These are phyloP conservation scores for Trochalopteron elliotii DNA, from an alignment of 2,113 vertebrate species.

Conservation along the genomic window DNA sequence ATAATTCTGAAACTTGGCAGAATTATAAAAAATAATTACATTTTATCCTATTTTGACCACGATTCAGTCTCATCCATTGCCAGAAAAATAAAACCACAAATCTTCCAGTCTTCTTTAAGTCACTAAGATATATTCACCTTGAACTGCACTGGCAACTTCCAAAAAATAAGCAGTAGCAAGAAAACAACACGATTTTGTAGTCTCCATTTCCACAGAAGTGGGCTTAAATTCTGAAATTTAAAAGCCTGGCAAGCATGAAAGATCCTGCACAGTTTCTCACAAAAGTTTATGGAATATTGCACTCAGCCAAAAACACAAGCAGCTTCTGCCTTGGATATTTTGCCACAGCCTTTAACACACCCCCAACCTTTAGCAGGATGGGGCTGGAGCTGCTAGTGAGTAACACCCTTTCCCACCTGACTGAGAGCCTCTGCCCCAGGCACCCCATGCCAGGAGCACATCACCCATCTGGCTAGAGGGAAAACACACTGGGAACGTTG, in stretches of 20 bases:
- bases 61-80: slow-evolving; percentile 9
- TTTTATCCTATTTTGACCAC: slow-evolving; percentile 38
- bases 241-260: neutral
- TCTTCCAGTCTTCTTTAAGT: neutral
- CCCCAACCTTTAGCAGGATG: neutral
- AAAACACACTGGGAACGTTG: rapidly evolving
- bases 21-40: slow-evolving; percentile 38
- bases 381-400: neutral
- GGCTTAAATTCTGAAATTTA: neutral
- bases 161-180: slow-evolving; percentile 17
- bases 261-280: neutral
- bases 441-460: neutral
- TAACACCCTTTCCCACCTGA: neutral
- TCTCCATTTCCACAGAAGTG: neutral
- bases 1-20: slow-evolving; percentile 40
- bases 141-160: neutral
- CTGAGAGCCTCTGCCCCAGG: neutral
- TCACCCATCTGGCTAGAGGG: rapidly evolving
- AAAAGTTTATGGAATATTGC: neutral
- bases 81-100: slow-evolving; percentile 31
- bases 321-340: neutral
- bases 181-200: neutral
- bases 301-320: neutral
- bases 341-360: neutral
- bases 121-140: neutral